Evolutionary conservation across 2,113 vertebrate genomes (phyloP), one percentile per base, ranked within the genome.

Genomic region (Herpailurus yagouaroundi): DNA sequence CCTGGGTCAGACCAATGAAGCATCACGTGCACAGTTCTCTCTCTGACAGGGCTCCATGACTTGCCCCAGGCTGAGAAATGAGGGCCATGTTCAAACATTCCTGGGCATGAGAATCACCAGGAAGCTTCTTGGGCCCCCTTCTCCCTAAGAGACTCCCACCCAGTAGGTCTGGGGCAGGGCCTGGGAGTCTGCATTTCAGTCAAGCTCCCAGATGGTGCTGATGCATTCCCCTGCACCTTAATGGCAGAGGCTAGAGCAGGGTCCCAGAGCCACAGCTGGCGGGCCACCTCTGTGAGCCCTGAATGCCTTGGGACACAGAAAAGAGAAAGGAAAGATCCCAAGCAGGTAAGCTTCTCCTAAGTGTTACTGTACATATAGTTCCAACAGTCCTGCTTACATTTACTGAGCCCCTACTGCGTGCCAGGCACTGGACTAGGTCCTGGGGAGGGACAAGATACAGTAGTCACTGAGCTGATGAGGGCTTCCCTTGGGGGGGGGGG

Each of bases 1-100:
- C 25, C 86, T 41, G 69, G 60, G 14, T 73, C 79, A 91, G 66
- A 66, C 48, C 89, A 79, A 9, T 77, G 74, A 86, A 82, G 71
- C 83, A 57, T 68, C 14, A 0, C 4, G 0, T 21, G 13, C 25
- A 50, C 57, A 41, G 16, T 50, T 94, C 81, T 85, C 4, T 90
- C 95, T 64, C 52, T 9, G n/a, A 52, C 38, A 55, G 48, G 45
- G 33, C 55, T 91, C 41, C 0, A 0, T 36, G 91, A 69, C 74
- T 71, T 76, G 45, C 55, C 73, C 73, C 55, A 33, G 57, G 89
- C 71, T 81, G 45, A 81, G 55, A 73, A 68, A 86, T 27, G 0
- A 38, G 63, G 63, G 52, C 4, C 52, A 5, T 57, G 25, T 48
- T 55, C 64, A 38, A 18, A 57, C 15, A 6, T 57, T 9, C 19